Base-by-base conservation (phyloP, 30 jellyfish, hydroid and myxozoan genomes). In the Aurelia aurita complex sp. Pacific region DNA sequence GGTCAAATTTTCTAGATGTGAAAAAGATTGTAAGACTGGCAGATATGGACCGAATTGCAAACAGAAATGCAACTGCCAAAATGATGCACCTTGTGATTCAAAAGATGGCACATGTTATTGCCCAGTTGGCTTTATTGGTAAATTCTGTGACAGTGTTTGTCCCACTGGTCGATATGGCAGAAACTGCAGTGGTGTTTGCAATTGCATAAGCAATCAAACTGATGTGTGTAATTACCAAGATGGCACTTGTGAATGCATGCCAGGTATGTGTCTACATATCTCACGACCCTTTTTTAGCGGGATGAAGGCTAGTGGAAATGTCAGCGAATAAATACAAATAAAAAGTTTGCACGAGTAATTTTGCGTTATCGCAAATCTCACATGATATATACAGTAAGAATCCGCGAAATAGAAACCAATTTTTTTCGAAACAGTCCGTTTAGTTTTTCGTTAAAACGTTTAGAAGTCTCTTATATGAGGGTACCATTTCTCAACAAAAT, bases 221-320 rank as follows among this genome's bases (percentile, higher is more conserved):
- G 91, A 83, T 33, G 60, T 23, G 51, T 94, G 98, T 77, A 87
- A 88, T 65, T 52, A 46, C 38, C 77, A 38, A 61, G 86, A 87
- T 64, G 98, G 98, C 11, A 60, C 72, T 12, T 94, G 98, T 64
- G 77, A 81, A 8, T 94, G 98, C 74, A 60, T 83, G 51, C 91
- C 96, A 54, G 98, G 98, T 81, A 87, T 13, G 36, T 70, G 40
- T 36, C 36, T 3, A 2, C 9, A 13, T 7, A 62, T 68, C 11
- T 63, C 36, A 4, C 11, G 12, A 12, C 36, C 42, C 53, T 23
- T 40, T 40, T 38, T 40, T 40, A 40, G 52, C 57, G 14, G 8
- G 14, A 46, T 46, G 57, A 46, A 46, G 15, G 57, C 57, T 1
- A 3, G 52, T 40, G 57, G 12, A 46, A 46, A 46, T 46, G 6